Percentiles rank a stretch among this genome's conserved stretches.
Evolutionary conservation across 2,797 vertebrate species (phyloP).

Genomic region (Dromococcyx pavoninus): DNA sequence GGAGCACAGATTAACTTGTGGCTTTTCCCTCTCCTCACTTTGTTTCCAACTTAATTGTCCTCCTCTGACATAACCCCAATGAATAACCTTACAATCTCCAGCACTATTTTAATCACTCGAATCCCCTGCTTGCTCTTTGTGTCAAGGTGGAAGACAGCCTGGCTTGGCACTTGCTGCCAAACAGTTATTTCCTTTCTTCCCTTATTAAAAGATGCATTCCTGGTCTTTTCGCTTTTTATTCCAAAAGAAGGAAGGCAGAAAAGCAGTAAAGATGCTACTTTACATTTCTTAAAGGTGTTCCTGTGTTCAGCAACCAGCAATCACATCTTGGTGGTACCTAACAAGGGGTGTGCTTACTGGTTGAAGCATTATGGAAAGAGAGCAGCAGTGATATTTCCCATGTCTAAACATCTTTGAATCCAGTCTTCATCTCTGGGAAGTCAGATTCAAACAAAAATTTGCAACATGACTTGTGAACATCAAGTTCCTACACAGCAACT

Average conservation of each 20-base stretch:
- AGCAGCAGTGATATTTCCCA: neutral
- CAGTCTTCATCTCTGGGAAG: neutral
- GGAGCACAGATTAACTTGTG: conserved; percentile 42
- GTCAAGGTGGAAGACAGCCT: neutral
- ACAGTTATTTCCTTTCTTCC: neutral
- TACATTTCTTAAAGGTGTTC: neutral
- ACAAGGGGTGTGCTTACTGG: neutral
- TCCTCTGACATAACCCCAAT: neutral
- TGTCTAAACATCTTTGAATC: neutral
- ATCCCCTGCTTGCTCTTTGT: neutral
- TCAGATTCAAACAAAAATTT: neutral
- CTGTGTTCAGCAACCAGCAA: neutral
- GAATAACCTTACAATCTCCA: neutral
- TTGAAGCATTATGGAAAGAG: no score
- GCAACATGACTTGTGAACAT: neutral
- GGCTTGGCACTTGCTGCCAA: neutral
- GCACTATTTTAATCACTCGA: neutral
- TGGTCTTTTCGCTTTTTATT: neutral
- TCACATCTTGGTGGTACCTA: neutral
- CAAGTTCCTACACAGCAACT: neutral
- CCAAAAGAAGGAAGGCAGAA: neutral
- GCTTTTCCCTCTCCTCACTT: neutral
- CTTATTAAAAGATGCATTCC: neutral
- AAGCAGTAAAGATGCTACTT: neutral
- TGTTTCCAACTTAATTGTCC: conserved; percentile 35